phyloP scores from a whole-genome alignment of 2,797 vertebrate genomes.

The Phalloptychus januarius region DNA sequence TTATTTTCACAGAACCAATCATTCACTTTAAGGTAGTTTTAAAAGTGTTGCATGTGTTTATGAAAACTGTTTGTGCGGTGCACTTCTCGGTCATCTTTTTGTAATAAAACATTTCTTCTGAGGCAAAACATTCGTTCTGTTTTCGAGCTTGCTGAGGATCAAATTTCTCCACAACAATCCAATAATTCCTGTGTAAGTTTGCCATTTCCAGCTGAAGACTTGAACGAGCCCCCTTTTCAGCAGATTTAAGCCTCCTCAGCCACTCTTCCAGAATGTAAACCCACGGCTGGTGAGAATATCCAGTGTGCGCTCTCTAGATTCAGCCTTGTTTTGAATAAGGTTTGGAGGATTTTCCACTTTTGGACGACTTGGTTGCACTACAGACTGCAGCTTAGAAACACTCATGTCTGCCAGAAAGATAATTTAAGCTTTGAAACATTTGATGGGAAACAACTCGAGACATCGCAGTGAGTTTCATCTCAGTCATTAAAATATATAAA shows the following conservation, averaged over 20 bases:
- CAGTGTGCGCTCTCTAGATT: slow-evolving; percentile 34
- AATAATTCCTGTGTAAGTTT: slow-evolving; percentile 33
- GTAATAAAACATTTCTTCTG: slow-evolving; percentile 8
- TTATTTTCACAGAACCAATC: neutral
- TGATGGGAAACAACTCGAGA: neutral
- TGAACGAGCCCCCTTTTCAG: slow-evolving; percentile 39
- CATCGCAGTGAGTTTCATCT: neutral
- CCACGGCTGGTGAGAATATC: slow-evolving; percentile 29
- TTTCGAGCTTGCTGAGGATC: slow-evolving; percentile 3
- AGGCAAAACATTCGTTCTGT: slow-evolving; percentile 8
- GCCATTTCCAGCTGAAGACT: slow-evolving; percentile 28
- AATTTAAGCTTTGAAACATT: slow-evolving; percentile 18
- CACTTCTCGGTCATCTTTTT: neutral
- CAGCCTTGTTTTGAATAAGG: slow-evolving; percentile 48
- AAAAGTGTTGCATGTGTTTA: neutral
- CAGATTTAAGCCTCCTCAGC: slow-evolving; percentile 48
- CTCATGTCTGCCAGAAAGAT: slow-evolving; percentile 3
- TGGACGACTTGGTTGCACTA: slow-evolving; percentile 28
- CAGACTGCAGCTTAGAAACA: slow-evolving; percentile 20
- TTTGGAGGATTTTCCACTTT: slow-evolving; percentile 50
- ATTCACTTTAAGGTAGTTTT: neutral
- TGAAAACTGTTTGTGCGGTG: neutral
- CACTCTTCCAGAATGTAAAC: slow-evolving; percentile 55
- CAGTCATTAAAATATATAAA: neutral
- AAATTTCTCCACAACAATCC: slow-evolving; percentile 33